Evolutionary conservation across 1,140 invertebrate species (phyloP), one percentile per base, ranked within the genome.

Genomic region (Parapsyche elsis): DNA sequence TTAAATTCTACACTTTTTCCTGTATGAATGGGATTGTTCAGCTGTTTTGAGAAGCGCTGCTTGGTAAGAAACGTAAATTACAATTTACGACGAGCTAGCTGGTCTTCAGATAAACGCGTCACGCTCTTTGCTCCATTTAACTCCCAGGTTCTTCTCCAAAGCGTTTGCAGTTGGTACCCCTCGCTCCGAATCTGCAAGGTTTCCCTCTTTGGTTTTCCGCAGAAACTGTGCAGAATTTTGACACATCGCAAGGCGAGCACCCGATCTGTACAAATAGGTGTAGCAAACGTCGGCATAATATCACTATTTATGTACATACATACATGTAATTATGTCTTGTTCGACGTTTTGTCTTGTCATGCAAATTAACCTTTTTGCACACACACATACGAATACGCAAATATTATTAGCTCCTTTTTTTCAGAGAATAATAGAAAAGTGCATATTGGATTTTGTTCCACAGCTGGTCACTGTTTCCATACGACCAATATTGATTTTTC

Each of bases 121-220:
- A 67, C 64, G 64, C 64, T 67, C 24, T 67, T 26, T 67, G 64
- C 23, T 26, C 64, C 24, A 26, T 67, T 26, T 67, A 67, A 67
- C 64, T 26, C 30, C 30, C 7, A 2, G 64, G 5, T 5, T 9
- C 23, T 30, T 67, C 49, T 12, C 30, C 10, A 10, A 53, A 53
- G 49, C 12, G 2, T 14, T 53, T 53, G 1, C 49, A 53, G 49
- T 46, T 46, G 5, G 5, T 5, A 46, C 49, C 2, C 49, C 16
- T 38, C 7, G 30, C 30, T 38, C 30, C 30, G 30, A 38, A 38
- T 38, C 30, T 38, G 30, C 30, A n/a, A n/a, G n/a, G n/a, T n/a
- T n/a, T n/a, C n/a, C n/a, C n/a, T n/a, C n/a, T n/a, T 38, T 7
- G 30, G 30, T 38, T 38, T 38, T 38, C 2, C 30, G 30, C 30